Evolutionary conservation across 2,113 vertebrate genomes (phyloP), one percentile per base, ranked within the genome.

Genomic region (Bujurquina vittata): DNA sequence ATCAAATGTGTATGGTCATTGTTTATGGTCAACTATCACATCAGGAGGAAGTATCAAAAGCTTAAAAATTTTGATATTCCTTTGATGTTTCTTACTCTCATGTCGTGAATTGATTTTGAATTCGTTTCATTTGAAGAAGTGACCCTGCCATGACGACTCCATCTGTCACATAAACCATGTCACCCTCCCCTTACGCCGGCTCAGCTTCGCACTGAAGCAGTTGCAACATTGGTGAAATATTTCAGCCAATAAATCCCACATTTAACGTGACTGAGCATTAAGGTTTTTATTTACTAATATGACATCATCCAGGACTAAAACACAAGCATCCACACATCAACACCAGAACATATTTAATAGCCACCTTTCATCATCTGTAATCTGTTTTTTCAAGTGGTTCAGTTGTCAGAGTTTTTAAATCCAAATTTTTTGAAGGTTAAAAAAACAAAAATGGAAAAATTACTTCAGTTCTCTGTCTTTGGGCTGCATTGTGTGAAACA

Each of bases 391-490:
- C 95, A 95, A 91, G 94, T 96, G 96, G 96, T 96, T 96, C 96
- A 96, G 96, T 96, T 96, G 96, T 96, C 95, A 95, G 95, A 96
- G 94, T 96, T 95, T 93, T 93, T 83, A 84, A 81, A 85, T 90
- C 81, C 73, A 91, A 93, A 91, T 89, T 88, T 46, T 49, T 60
- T 10, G 3, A 91, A 81, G 81, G 61, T 90, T 87, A 84, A 88
- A 90, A 83, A 56, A 85, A 86, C 90, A 63, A 54, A 74, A 75
- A 82, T 46, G 65, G 43, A 86, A 82, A 87, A 93, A 84, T 95
- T 95, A 95, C 93, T 96, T 96, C 96, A 96, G 95, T 96, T 96
- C 96, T 96, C 96, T 96, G 82, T 93, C 95, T 95, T 96, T 96
- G 96, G 96, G 96, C 95, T 95, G 89, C 91, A 93, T 87, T 89